Evolutionary conservation across 1,140 invertebrate species (phyloP).

Genomic region (Drosophila nigromelanica): DNA sequence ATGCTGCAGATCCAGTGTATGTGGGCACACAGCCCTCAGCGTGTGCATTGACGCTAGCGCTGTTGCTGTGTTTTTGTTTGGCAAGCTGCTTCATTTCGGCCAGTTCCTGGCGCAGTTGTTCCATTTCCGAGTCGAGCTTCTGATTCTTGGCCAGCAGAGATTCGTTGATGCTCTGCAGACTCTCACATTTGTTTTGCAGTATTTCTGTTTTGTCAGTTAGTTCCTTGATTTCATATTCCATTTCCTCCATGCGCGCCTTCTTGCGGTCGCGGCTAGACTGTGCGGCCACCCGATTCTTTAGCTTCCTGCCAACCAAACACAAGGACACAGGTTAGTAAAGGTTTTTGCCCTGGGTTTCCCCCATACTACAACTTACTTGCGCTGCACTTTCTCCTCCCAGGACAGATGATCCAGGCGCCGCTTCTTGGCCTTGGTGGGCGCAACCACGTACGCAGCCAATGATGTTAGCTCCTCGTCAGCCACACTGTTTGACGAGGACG

Average conservation of each 20-base stretch:
- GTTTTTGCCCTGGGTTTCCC: not conserved
- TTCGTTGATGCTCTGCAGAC: slow-evolving; percentile 88
- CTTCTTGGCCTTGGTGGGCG: slow-evolving; percentile 86
- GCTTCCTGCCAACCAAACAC: slow-evolving; percentile 88
- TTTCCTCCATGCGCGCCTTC: slow-evolving; percentile 94
- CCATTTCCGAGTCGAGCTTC: slow-evolving; percentile 85
- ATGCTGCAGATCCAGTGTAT: slow-evolving; percentile 90
- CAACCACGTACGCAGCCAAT: slow-evolving; percentile 5
- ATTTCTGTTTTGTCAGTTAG: slow-evolving; percentile 88
- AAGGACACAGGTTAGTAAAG: not conserved
- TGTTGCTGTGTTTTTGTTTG: slow-evolving; percentile 41
- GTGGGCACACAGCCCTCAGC: slow-evolving; percentile 85
- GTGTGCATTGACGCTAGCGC: slow-evolving; percentile 84
- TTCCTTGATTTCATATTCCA: slow-evolving; percentile 89
- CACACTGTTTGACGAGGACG: slow-evolving; percentile 47
- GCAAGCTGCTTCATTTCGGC: slow-evolving; percentile 72
- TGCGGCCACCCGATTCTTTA: slow-evolving; percentile 98
- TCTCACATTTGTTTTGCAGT: slow-evolving; percentile 87
- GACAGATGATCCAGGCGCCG: slow-evolving; percentile 90
- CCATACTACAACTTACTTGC: slow-evolving; percentile 88
- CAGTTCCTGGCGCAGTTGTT: slow-evolving; percentile 84
- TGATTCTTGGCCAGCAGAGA: slow-evolving; percentile 87
- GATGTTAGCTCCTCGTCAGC: slow-evolving; percentile 47
- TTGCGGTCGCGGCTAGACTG: slow-evolving; percentile 98
- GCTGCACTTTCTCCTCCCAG: slow-evolving; percentile 92